These are phyloP conservation scores for Pemphigus obesinymphae DNA, from an alignment of 1,140 invertebrate species.

Conservation along the genomic window DNA sequence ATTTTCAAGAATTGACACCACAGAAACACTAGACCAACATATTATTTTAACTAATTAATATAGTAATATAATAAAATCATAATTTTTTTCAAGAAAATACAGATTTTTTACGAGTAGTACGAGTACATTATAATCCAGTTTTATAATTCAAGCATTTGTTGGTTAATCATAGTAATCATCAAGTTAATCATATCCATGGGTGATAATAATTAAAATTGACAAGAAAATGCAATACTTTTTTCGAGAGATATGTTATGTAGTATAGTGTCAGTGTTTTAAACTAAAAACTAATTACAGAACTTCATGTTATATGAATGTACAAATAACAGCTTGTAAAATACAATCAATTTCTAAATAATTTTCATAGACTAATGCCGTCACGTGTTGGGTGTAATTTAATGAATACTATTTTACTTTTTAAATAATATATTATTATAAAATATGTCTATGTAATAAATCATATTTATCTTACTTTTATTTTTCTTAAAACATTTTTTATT, in stretches of 20 bases:
- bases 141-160: no score
- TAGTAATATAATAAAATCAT: neutral
- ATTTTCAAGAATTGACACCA: no score
- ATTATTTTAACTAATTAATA: no score
- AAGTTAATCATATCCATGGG: no score
- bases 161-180: no score
- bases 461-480: neutral
- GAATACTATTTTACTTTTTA: neutral
- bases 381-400: neutral
- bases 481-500: neutral
- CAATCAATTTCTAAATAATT: neutral
- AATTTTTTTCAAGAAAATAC: neutral
- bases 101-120: no score
- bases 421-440: neutral
- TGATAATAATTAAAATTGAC: neutral
- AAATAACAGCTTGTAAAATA: neutral
- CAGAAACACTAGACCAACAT: no score
- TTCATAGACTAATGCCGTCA: neutral
- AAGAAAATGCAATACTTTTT: neutral
- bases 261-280: neutral
- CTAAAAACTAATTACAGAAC: slow-evolving; percentile 26
- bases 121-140: no score
- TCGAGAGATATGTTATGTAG: neutral
- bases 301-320: neutral
- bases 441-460: neutral